Evolutionary conservation across 2,888 invertebrate genomes (phyloP).

Genomic region (Chymomyza amoena): DNA sequence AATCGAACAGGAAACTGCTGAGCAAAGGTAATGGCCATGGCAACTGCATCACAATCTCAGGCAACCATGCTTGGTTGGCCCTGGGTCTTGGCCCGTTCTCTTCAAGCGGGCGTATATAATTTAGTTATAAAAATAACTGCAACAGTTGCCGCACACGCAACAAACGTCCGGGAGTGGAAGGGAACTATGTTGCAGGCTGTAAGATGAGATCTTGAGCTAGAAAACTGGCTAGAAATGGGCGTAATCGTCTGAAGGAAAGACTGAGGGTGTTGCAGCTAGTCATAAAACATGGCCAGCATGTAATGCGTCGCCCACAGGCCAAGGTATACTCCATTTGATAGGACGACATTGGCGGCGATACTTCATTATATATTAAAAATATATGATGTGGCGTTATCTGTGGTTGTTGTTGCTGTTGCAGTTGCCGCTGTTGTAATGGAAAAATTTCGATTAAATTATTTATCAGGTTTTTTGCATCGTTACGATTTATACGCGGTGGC

Average conservation of each 20-base stretch:
- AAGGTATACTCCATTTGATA: background rate
- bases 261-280: slow-evolving; percentile 27
- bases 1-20: slow-evolving; percentile 64
- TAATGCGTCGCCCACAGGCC: slow-evolving; percentile 6
- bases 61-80: background rate
- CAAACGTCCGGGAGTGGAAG: background rate
- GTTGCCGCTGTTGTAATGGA: slow-evolving; percentile 38
- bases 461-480: slow-evolving; percentile 56
- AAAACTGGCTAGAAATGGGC: slow-evolving; percentile 1
- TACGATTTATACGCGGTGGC: slow-evolving; percentile 63
- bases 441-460: slow-evolving; percentile 73
- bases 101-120: slow-evolving; percentile 69
- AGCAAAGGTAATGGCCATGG: slow-evolving; percentile 12
- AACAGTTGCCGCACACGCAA: slow-evolving; percentile 42
- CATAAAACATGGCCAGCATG: slow-evolving; percentile 40
- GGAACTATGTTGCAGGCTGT: slow-evolving; percentile 24
- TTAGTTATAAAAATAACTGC: slow-evolving; percentile 78
- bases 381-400: slow-evolving; percentile 68
- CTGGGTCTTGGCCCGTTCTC: slow-evolving; percentile 15
- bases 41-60: background rate
- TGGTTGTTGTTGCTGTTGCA: slow-evolving; percentile 22
- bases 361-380: slow-evolving; percentile 70
- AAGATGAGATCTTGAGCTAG: slow-evolving; percentile 56
- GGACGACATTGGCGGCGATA: slow-evolving; percentile 39
- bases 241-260: background rate